These are phyloP conservation scores for Syngnathus floridae DNA, from an alignment of 2,113 vertebrate species.

Conservation along the genomic window DNA sequence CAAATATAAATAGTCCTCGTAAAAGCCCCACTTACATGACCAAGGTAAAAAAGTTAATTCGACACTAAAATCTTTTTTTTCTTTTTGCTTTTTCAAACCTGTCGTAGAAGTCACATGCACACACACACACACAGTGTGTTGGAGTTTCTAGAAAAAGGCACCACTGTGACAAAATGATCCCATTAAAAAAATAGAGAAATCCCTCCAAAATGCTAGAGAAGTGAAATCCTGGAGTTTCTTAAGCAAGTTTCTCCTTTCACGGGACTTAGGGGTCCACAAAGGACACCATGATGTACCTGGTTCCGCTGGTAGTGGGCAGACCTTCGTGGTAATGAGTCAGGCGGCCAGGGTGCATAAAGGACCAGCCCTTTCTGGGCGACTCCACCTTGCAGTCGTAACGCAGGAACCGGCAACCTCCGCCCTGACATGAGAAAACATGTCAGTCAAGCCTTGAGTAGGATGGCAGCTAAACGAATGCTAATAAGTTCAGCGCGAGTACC, in stretches of 20 bases:
- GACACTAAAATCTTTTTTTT: not conserved
- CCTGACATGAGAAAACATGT: constrained; percentile 55
- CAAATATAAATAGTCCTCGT: constrained; percentile 8
- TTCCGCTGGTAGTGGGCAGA: constrained; percentile 78
- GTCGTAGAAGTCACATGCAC: constrained; percentile 1
- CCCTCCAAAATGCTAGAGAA: not conserved
- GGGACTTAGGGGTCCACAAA: constrained; percentile 78
- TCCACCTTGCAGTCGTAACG: constrained; percentile 79
- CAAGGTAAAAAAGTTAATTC: constrained; percentile 1
- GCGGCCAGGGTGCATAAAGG: constrained; percentile 82
- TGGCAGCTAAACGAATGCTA: not conserved
- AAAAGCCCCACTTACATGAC: constrained; percentile 6
- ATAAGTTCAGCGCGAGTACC: constrained; percentile 44
- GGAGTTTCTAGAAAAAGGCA: constrained; percentile 1
- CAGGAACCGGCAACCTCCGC: constrained; percentile 82
- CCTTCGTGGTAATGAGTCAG: constrained; percentile 89
- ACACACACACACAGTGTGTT: constrained; percentile 8
- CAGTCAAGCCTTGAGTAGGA: not conserved
- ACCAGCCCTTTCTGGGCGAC: constrained; percentile 83
- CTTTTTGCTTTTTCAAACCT: not conserved
- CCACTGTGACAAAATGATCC: constrained; percentile 2
- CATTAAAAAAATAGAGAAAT: not conserved
- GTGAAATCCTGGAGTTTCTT: not conserved
- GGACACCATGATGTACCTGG: constrained; percentile 88
- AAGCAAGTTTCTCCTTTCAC: not conserved